Percentiles rank a stretch among this genome's conserved stretches.
These are phyloP conservation scores for Cranoglanis bouderius DNA, from an alignment of 2,113 vertebrate genomes.

Conservation along the genomic window DNA sequence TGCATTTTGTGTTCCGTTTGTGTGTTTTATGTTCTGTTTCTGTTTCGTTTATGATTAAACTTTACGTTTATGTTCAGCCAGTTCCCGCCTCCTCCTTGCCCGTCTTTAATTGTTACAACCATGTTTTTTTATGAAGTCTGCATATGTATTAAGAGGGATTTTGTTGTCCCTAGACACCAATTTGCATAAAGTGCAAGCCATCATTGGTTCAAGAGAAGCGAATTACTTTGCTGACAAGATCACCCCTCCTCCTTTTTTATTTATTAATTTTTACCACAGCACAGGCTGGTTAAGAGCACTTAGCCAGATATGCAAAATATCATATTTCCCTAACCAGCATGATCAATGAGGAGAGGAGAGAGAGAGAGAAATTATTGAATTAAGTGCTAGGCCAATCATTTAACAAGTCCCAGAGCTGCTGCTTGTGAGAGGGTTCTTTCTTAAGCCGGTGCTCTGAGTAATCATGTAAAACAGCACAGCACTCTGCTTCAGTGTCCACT, in stretches of 20 bases:
- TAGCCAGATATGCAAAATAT: conserved; percentile 96
- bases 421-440: conserved; percentile 82
- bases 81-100: too few species aligned
- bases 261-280: conserved; percentile 79
- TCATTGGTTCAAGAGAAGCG: conserved; percentile 98
- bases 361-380: conserved; percentile 80
- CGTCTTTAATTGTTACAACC: too few species aligned
- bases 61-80: too few species aligned
- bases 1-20: too few species aligned
- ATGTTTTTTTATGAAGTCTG: conserved; percentile 87
- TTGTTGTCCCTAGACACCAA: conserved; percentile 99
- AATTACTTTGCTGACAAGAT: conserved; percentile 98
- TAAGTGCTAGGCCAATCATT: conserved; percentile 86
- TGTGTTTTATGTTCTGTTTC: too few species aligned
- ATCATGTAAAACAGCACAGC: conserved; percentile 90
- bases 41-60: too few species aligned
- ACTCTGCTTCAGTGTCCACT: conserved; percentile 81
- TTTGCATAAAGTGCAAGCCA: conserved; percentile 99
- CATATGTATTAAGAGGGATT: conserved; percentile 98
- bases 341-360: conserved; percentile 78
- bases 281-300: conserved; percentile 92
- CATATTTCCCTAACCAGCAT: conserved; percentile 84
- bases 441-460: conserved; percentile 87
- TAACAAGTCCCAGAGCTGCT: conserved; percentile 83
- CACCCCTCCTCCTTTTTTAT: conserved; percentile 81